Evolutionary conservation across 2,888 invertebrate genomes (phyloP).

Genomic region (Acanthoscelides obtectus): DNA sequence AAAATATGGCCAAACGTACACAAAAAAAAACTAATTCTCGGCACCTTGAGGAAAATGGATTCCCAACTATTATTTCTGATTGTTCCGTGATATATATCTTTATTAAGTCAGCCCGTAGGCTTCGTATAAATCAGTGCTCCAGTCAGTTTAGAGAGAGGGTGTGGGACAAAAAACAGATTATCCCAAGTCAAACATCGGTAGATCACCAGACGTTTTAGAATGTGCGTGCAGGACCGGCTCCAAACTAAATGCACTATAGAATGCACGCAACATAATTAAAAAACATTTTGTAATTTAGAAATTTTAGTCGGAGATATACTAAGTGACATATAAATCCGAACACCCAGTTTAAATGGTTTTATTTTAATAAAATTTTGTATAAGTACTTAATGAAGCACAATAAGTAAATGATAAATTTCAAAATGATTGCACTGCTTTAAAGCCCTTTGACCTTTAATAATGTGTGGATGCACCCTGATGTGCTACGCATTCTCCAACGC

Average conservation of each 20-base stretch:
- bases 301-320: no score
- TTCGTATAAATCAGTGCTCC: constrained; percentile 25
- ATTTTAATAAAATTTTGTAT: no score
- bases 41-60: constrained; percentile 7
- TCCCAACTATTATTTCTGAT: constrained; percentile 13
- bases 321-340: no score
- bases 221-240: background rate
- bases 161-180: constrained; percentile 35
- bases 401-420: no score
- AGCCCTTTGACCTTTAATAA: no score
- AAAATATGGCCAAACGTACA: background rate
- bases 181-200: constrained; percentile 34
- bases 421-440: no score
- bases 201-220: constrained; percentile 20
- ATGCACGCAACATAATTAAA: no score
- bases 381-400: no score
- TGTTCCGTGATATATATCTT: constrained; percentile 26
- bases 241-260: background rate
- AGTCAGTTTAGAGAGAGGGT: constrained; percentile 15
- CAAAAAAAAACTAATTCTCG: background rate
- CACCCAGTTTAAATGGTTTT: no score
- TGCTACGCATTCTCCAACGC: no score
- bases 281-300: no score
- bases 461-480: no score
- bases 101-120: constrained; percentile 27